These are phyloP conservation scores for Galago senegalensis DNA, from an alignment of 2,797 vertebrate genomes.

Conservation along the genomic window DNA sequence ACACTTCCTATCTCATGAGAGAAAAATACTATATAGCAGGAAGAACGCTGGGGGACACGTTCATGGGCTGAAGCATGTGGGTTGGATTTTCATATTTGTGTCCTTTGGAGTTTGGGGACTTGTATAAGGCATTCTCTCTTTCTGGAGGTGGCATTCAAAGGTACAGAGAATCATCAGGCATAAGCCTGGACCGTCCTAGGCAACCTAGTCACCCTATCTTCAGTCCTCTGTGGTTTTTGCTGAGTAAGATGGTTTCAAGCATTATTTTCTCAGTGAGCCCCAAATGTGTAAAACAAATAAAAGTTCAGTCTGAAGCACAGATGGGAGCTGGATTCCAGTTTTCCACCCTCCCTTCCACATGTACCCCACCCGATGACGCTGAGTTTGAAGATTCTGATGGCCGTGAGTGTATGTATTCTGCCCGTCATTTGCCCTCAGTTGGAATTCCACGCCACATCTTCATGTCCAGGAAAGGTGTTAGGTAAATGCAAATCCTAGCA, in stretches of 20 bases:
- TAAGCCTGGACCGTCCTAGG: not conserved
- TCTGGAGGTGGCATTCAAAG: not conserved
- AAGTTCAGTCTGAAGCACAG: not conserved
- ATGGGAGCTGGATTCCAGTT: not conserved
- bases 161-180: not conserved
- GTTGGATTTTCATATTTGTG: not conserved
- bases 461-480: not conserved
- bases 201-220: not conserved
- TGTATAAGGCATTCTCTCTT: not conserved
- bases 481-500: not conserved
- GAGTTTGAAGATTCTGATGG: not conserved
- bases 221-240: not conserved
- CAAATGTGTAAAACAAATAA: conserved; percentile 28
- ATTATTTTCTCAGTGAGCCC: not conserved
- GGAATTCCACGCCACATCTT: not conserved
- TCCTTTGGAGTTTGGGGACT: not conserved
- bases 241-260: not conserved
- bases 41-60: not conserved
- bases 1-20: not conserved
- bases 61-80: not conserved
- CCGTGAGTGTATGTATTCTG: not conserved
- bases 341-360: not conserved
- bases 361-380: not conserved
- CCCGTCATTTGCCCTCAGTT: not conserved
- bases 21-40: not conserved